Base-by-base conservation (phyloP, 2,888 invertebrate species). In the Ectemnius continuus region DNA sequence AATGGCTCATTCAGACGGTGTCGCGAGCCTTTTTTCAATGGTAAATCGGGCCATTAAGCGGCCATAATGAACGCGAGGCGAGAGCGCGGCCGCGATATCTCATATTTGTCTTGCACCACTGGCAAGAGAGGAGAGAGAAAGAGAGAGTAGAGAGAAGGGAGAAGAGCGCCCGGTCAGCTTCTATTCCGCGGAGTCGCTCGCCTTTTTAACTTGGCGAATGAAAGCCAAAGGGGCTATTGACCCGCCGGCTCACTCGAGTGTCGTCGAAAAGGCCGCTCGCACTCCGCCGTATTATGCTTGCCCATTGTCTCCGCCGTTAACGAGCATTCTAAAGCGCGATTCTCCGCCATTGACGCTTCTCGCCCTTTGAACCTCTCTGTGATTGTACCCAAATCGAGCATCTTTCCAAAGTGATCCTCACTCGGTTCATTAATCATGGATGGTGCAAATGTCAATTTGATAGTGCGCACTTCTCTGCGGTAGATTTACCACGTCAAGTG, bases 1-100 rank as follows among this genome's bases (percentile, higher is more conserved):
- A 90, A 90, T 90, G 90, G 89, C 90, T 90, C 90, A 90, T 90
- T 90, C 90, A 88, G 86, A 70, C 70, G 81, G 85, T 87, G 86
- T 88, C 85, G 86, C 81, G 81, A 80, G 83, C 85, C 36, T 82
- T 85, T 86, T 82, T 84, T 86, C 86, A 88, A 87, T 88, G 84
- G 86, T 84, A 88, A 88, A 88, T 88, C 85, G 87, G 82, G 83
- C 88, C 86, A 88, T 89, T 88, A 89, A 89, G 76, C 83, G 82
- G 75, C 79, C 81, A 85, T 88, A 89, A 89, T 88, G 86, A 89
- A 87, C 85, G 84, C 77, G 78, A 73, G 36, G 69, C 76, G 84
- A 78, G 83, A 76, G 76, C 72, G 73, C 74, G 71, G 61, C 72
- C 57, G 52, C 23, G 28, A 58, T 71, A 36, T 36, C 78, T 79